phyloP scores from a whole-genome alignment of 1,140 invertebrate genomes.

The Episyrphus balteatus region DNA sequence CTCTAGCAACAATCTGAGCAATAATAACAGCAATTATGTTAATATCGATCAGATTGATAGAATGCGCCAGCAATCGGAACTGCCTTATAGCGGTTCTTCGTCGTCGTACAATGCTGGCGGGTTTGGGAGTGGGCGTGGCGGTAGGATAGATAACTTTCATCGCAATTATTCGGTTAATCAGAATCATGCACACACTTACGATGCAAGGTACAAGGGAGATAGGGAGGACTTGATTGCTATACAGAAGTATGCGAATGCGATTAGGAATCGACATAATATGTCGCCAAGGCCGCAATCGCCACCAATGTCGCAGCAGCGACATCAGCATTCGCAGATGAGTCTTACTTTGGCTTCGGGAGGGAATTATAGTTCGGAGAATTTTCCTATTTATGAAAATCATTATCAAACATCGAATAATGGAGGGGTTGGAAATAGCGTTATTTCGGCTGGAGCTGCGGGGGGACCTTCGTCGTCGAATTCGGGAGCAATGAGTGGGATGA shows the following conservation, averaged over 20 bases:
- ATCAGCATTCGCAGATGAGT: constrained; percentile 10
- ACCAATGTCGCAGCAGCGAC: constrained; percentile 12
- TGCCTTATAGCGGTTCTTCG: constrained; percentile 7
- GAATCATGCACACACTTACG: constrained; percentile 23
- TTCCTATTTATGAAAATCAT: constrained; percentile 35
- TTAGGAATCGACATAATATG: constrained; percentile 13
- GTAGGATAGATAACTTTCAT: constrained; percentile 16
- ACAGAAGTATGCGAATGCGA: constrained; percentile 23
- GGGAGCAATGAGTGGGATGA: background rate
- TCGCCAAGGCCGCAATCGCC: constrained; percentile 16
- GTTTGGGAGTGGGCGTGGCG: constrained; percentile 1
- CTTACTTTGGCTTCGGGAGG: constrained; percentile 4
- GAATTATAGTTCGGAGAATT: constrained; percentile 28
- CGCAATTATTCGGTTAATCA: constrained; percentile 32
- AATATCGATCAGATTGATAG: constrained; percentile 44
- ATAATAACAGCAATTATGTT: constrained; percentile 41
- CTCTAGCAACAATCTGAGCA: constrained; percentile 10
- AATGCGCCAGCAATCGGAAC: constrained; percentile 33
- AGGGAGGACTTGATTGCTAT: constrained; percentile 13
- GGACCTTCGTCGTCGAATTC: constrained; percentile 19
- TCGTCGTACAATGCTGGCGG: too few species aligned
- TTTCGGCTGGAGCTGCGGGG: constrained; percentile 5
- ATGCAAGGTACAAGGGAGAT: constrained; percentile 18
- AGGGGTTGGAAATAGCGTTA: too few species aligned
- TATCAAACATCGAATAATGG: constrained; percentile 19